Base-by-base conservation (phyloP, 2,797 vertebrate genomes). In the Mormyrus proboscirostris region DNA sequence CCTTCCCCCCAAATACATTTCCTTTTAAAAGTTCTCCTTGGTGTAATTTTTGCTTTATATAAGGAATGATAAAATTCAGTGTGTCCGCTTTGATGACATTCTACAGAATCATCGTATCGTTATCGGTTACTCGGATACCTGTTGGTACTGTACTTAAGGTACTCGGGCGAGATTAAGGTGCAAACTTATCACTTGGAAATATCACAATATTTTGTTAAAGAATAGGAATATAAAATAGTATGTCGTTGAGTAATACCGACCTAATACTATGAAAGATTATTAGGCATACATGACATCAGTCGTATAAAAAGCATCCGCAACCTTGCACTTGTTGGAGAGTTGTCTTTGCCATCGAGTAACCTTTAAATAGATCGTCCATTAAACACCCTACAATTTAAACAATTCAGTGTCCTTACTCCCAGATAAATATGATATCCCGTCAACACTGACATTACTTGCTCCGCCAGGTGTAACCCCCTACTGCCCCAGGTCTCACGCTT, bases 251-350 rank as follows among this genome's bases (percentile, higher is more conserved):
- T 88, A 88, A 53, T 88, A 41, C 57, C 47, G 69, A 88, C 38
- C 89, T 89, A 47, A 51, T 65, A 87, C 76, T 62, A 16, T 88
- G 90, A 90, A 55, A 90, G 73, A 49, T 88, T 73, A 49, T 88
- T 76, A 76, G 69, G 69, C 69, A 73, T 38, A 12, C 7, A 33
- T 90, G 59, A 88, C 86, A 44, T 90, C 89, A 91, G 89, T 86
- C 86, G 69, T 16, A 76, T 89, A 90, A 91, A 91, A 91, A 79
- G 90, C 84, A 91, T 90, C 91, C 90, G 86, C 89, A 92, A 92
- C 84, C 92, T 91, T 92, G 91, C 91, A 90, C 92, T 92, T 91
- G 92, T 91, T 91, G 92, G 89, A 90, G 88, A 93, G 91, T 90
- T 90, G 90, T 90, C 91, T 92, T 92, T 91, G 92, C 91, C 90